These are phyloP conservation scores for Sarcoramphus papa DNA, from an alignment of 2,797 vertebrate species.

Conservation along the genomic window DNA sequence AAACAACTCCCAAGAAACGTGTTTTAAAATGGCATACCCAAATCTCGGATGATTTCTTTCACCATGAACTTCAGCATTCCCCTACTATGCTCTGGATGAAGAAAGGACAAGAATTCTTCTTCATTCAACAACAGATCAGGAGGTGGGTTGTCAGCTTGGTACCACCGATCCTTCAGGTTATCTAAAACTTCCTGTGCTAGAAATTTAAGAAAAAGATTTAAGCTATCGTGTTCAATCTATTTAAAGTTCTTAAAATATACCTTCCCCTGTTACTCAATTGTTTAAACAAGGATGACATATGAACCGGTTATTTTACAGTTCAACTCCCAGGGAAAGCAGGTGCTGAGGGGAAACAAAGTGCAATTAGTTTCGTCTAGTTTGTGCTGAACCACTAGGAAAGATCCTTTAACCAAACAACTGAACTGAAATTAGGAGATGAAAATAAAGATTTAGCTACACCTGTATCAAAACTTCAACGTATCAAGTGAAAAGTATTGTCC, in stretches of 20 bases:
- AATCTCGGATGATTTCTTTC: conserved; percentile 91
- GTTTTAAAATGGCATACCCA: conserved; percentile 75
- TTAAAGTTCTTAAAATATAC: not conserved
- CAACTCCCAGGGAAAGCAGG: not conserved
- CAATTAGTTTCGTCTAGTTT: not conserved
- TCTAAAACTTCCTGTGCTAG: conserved; percentile 95
- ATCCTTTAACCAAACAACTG: not conserved
- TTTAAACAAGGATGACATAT: not conserved
- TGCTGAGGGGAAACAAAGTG: not conserved
- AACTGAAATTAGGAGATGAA: not conserved
- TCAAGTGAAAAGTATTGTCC: not conserved
- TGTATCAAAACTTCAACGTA: not conserved
- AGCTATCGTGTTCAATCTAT: not conserved
- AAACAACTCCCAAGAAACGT: not conserved
- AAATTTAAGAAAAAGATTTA: not conserved
- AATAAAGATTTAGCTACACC: not conserved
- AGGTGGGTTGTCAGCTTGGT: conserved; percentile 92
- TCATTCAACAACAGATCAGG: conserved; percentile 87
- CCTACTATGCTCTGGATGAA: conserved; percentile 93
- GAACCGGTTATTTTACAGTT: not conserved
- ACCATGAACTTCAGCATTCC: conserved; percentile 98
- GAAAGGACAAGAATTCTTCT: conserved; percentile 92
- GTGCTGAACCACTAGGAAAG: not conserved
- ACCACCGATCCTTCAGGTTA: conserved; percentile 96
- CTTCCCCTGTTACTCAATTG: not conserved